Evolutionary conservation across 2,113 vertebrate genomes (phyloP).

Genomic region (Tympanuchus pallidicinctus): DNA sequence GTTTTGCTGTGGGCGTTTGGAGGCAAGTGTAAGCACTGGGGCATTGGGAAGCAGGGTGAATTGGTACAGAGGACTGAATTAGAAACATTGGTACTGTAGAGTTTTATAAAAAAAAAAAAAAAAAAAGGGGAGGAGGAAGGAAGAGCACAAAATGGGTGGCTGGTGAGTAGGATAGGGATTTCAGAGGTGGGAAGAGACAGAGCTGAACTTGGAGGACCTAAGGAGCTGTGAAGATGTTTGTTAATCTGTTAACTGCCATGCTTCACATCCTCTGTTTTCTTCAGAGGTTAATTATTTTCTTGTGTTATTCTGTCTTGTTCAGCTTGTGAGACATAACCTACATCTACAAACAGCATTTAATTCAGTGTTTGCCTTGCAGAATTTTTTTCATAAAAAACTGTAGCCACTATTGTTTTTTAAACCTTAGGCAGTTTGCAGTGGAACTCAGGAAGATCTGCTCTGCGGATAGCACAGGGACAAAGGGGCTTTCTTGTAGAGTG

Average conservation of each 20-base stretch:
- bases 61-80: background rate
- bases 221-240: background rate
- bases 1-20: background rate
- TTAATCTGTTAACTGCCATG: background rate
- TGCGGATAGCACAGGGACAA: background rate
- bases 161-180: background rate
- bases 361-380: background rate
- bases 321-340: background rate
- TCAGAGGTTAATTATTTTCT: slow-evolving; percentile 9
- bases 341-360: background rate
- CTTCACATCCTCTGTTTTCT: slow-evolving; percentile 1
- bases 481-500: background rate
- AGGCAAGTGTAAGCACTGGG: background rate
- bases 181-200: slow-evolving; percentile 4
- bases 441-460: background rate
- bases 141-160: rapidly evolving
- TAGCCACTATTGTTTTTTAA: background rate
- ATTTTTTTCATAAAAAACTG: background rate
- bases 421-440: background rate
- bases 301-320: background rate
- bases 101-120: background rate
- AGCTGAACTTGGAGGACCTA: background rate
- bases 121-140: background rate
- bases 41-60: background rate
- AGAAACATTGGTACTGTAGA: background rate